Evolutionary conservation across 2,888 invertebrate genomes (phyloP), one percentile per base, ranked within the genome.

Genomic region (Lacanobia oleracea): DNA sequence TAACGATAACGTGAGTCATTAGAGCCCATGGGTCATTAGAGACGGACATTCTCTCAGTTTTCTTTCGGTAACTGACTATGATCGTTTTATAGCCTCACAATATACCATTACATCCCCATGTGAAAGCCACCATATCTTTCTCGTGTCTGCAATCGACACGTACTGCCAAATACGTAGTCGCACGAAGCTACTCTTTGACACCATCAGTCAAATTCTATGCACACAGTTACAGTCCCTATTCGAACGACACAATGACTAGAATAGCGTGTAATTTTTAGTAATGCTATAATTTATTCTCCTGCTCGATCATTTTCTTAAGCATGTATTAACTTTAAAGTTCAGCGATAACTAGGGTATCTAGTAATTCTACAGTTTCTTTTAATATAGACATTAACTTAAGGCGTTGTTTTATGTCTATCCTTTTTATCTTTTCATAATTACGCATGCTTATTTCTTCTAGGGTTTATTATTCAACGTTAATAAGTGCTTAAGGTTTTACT

Each of bases 151-250:
- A 63, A 84, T 84, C 61, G 61, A 72, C 75, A 79, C 76, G 75
- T 77, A 75, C 69, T 63, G 43, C 84, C 78, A 84, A 82, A 82
- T 77, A 82, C 59, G 74, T 54, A 68, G 14, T 33, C 16, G 61
- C 85, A 86, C 85, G 85, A 82, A 68, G 54, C 40, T 75, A 82
- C 70, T 70, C 80, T 84, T 86, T 78, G 84, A 86, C 84, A 84
- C 77, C 69, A 67, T 65, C 72, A 57, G 23, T 27, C 66, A 64
- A 69, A 69, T 66, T 71, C 21, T 27, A 21, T 67, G 16, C 68
- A 63, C 70, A 18, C 75, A 16, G 78, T 66, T 59, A 75, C 1
- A 51, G 45, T 14, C 64, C 72, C 65, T 86, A 74, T 54, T 0
- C 0, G 0, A 12, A 53, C 10, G 59, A 12, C 9, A 67, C 75